phyloP scores from a whole-genome alignment of 2,888 invertebrate species.

The Eurytoma californica region DNA sequence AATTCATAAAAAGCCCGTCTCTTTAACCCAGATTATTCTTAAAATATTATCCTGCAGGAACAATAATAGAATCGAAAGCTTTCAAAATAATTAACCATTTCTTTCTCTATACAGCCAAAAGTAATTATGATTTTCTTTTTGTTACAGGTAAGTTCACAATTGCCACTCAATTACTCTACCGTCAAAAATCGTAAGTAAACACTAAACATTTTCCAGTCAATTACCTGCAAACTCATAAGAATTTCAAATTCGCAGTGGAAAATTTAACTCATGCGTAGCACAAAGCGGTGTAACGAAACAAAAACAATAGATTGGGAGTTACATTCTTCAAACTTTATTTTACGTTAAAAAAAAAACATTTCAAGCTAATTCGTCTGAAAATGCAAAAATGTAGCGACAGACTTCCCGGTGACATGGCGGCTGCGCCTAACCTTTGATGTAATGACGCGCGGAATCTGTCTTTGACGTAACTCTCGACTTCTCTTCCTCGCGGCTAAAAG shows the following conservation, averaged over 20 bases:
- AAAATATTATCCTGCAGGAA: not conserved
- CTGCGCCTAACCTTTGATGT: slow-evolving; percentile 48
- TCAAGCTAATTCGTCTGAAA: too few species aligned
- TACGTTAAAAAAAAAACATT: too few species aligned
- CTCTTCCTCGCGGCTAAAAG: slow-evolving; percentile 23
- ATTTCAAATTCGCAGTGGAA: too few species aligned
- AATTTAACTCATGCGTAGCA: not conserved
- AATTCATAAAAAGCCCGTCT: not conserved
- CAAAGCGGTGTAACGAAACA: not conserved
- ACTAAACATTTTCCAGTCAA: too few species aligned
- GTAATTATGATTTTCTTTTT: slow-evolving; percentile 26
- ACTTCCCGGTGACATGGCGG: slow-evolving; percentile 14
- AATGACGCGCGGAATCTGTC: slow-evolving; percentile 49
- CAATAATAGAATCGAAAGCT: not conserved
- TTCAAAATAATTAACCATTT: not conserved
- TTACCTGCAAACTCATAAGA: too few species aligned
- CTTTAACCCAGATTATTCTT: not conserved
- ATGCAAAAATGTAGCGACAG: too few species aligned
- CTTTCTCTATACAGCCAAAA: not conserved
- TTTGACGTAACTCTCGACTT: slow-evolving; percentile 49
- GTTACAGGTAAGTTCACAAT: slow-evolving; percentile 43
- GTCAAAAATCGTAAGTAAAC: too few species aligned
- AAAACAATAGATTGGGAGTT: not conserved
- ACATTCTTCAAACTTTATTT: too few species aligned
- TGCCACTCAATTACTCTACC: too few species aligned